Evolutionary conservation across 1,140 invertebrate species (phyloP), one percentile per base, ranked within the genome.

Genomic region (Callitettix versicolor): DNA sequence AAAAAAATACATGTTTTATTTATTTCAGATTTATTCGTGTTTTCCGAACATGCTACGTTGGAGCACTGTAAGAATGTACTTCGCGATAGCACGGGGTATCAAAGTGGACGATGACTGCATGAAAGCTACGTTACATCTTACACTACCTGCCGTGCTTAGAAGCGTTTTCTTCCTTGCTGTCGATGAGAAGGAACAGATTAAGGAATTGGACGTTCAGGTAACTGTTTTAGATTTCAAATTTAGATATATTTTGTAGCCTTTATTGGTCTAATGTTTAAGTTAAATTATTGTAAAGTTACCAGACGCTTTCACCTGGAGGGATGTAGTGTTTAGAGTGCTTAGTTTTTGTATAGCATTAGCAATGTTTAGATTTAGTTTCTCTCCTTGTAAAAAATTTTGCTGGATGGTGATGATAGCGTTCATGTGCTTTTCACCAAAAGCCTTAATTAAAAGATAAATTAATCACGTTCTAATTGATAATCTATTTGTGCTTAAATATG

Each of bases 121-220:
- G 3, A 64, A 69, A 1, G 71, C 73, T 2, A 68, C 76, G 1
- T 58, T 77, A 0, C 68, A 77, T 53, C 68, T 85, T 2, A 46
- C 79, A 7, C 66, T 77, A 51, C 73, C 78, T 7, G 59, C 66
- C 1, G 69, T 76, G 0, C 61, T 81, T 0, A 66, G 70, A 52
- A 72, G 75, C 58, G 71, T 84, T 3, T 74, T 82, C 44, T 75
- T 71, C 48, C 63, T 84, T 44, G 83, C 77, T 0, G 71, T 73
- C 24, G 76, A 82, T 53, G 84, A 86, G 69, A 79, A 85, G 75
- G 63, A 73, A 7, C 57, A 65, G 36, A 75, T 86, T 0, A 72
- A 70, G 43, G 75, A 81, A 36, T 60, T 82, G 15, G 77, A 86
- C 58, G 64, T 72, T n/a, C 65, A 75, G 17, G 58, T 74, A 41